A percentile compares a stretch with the other conserved stretches of the same genome.
These are phyloP conservation scores for Pelecanoides urinatrix DNA, from an alignment of 2,113 vertebrate genomes.

Conservation along the genomic window DNA sequence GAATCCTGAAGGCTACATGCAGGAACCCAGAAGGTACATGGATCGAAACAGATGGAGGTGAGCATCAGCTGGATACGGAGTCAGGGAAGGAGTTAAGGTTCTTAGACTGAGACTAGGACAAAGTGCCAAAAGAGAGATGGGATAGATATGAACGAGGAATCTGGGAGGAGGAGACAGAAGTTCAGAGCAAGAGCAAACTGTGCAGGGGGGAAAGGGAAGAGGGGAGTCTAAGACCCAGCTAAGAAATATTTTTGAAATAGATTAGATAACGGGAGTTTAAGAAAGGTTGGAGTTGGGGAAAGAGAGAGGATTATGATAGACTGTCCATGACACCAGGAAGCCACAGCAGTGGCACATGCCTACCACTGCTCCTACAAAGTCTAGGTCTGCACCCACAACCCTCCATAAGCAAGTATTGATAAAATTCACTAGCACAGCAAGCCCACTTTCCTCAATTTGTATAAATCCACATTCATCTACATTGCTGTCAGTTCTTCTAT, in stretches of 20 bases:
- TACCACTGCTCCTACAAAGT: neutral
- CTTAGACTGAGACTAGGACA: neutral
- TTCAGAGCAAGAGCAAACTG: neutral
- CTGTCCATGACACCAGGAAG: neutral
- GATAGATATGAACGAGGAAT: neutral
- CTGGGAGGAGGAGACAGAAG: neutral
- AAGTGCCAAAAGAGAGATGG: neutral
- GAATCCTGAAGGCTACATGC: neutral
- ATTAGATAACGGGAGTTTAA: neutral
- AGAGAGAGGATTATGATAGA: neutral
- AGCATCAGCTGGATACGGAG: accelerated
- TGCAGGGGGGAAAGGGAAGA: neutral
- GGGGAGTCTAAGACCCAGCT: neutral
- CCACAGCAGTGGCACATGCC: neutral
- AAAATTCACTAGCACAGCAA: neutral
- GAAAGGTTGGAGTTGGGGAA: neutral
- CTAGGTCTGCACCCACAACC: neutral
- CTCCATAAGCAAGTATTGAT: neutral
- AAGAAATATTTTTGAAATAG: neutral
- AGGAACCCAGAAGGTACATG: neutral
- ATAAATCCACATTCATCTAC: neutral
- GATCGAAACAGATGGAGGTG: neutral
- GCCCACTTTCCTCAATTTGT: neutral
- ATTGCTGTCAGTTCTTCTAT: neutral
- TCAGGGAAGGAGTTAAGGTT: neutral